Conservation (phyloP, 1,140 invertebrate genomes). For the Phenacoccus solenopsis region DNA sequence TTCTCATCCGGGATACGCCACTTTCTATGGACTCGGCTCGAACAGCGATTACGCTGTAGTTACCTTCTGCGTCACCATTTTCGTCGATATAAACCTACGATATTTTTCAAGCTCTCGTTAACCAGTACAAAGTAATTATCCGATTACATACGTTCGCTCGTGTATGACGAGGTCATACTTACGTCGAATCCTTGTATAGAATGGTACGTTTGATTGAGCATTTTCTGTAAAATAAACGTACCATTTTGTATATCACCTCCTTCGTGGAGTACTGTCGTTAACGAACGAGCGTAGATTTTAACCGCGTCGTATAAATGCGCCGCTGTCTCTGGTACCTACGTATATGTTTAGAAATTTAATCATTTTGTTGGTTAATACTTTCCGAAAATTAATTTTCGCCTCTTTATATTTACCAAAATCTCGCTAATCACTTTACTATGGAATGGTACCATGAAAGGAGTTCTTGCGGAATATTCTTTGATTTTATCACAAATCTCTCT, state of each 20-base stretch:
- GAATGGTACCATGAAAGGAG: conserved; percentile 60
- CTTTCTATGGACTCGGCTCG: conserved; percentile 39
- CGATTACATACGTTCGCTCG: no score
- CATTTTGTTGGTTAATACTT: no score
- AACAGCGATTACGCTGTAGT: conserved; percentile 69
- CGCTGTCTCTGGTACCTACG: conserved; percentile 67
- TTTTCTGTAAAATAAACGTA: conserved; percentile 49
- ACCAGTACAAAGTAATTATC: no score
- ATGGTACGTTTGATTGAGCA: conserved; percentile 58
- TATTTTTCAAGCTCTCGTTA: conserved; percentile 30
- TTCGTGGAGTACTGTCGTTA: conserved; percentile 52
- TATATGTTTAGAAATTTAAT: neutral
- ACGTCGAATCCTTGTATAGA: conserved; percentile 47
- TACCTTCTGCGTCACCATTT: conserved; percentile 81
- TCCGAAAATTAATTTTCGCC: no score
- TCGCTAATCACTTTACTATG: conserved; percentile 53
- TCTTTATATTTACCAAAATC: conserved; percentile 49
- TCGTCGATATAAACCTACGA: conserved; percentile 63
- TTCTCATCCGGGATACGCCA: conserved; percentile 39
- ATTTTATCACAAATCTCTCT: conserved; percentile 51
- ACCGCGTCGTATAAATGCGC: conserved; percentile 80
- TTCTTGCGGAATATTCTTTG: conserved; percentile 46
- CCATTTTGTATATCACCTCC: conserved; percentile 58
- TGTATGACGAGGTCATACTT: conserved; percentile 37
- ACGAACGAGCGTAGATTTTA: conserved; percentile 65